phyloP scores from a whole-genome alignment of 2,113 vertebrate species.

The Calcarius ornatus region DNA sequence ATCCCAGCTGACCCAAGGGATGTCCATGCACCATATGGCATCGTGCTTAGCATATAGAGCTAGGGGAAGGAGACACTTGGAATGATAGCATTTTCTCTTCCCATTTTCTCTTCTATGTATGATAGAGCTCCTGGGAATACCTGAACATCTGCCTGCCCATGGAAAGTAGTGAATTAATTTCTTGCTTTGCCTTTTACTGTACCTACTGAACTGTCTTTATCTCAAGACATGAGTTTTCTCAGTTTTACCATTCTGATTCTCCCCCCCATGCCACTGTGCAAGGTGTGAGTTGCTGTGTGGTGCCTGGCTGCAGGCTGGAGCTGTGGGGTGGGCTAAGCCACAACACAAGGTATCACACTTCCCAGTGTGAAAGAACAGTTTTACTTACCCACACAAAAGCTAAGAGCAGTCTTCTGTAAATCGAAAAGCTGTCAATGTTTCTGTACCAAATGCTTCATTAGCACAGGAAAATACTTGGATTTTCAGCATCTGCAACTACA shows the following conservation, averaged over 20 bases:
- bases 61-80: not conserved
- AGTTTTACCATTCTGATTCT: not conserved
- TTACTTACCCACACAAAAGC: not conserved
- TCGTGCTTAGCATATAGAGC: not conserved
- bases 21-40: not conserved
- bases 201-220: not conserved
- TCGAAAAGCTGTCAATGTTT: not conserved
- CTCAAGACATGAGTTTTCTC: not conserved
- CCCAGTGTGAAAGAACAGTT: not conserved
- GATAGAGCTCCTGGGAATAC: not conserved
- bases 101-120: too few relatives aligned
- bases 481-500: not conserved
- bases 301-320: not conserved
- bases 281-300: not conserved
- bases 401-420: not conserved
- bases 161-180: not conserved
- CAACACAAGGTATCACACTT: not conserved
- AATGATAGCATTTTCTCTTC: not conserved
- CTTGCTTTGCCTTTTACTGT: not conserved
- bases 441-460: not conserved
- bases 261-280: not conserved
- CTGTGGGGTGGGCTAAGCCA: not conserved
- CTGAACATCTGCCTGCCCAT: not conserved
- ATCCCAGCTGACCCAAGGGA: not conserved
- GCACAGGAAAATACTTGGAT: not conserved